phyloP scores from a whole-genome alignment of 1,140 invertebrate genomes.

The Cryptotermes secundus region DNA sequence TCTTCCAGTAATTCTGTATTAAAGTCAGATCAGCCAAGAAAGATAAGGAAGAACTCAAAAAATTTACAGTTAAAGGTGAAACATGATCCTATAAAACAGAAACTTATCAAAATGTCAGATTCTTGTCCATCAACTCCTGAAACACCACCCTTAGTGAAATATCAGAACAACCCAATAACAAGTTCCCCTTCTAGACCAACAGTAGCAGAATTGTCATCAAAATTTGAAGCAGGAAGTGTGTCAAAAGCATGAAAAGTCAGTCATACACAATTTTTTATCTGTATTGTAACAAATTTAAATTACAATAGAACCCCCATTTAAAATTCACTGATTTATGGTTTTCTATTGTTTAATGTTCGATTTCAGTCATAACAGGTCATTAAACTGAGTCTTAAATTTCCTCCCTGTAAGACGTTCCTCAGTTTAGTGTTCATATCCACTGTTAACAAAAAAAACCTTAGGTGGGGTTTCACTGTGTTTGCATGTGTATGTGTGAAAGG shows the following conservation, averaged over 20 bases:
- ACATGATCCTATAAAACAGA: constrained; percentile 9
- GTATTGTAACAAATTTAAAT: no score
- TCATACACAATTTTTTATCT: no score
- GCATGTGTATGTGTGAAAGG: no score
- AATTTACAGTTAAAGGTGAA: constrained; percentile 2
- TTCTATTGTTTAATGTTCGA: no score
- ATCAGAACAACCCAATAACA: not conserved
- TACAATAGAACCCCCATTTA: no score
- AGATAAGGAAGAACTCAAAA: constrained; percentile 19
- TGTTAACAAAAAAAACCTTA: no score
- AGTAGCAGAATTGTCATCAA: not conserved
- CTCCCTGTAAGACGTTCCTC: no score
- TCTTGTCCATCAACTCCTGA: constrained; percentile 21
- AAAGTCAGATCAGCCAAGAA: not conserved
- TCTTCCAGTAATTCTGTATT: not conserved
- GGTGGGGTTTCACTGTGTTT: no score
- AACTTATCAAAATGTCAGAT: constrained; percentile 4
- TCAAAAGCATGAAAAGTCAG: not conserved
- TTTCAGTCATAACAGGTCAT: no score
- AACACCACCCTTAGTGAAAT: constrained; percentile 16
- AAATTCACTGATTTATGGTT: no score
- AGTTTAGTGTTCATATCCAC: no score
- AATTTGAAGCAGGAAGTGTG: not conserved
- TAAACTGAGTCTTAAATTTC: no score
- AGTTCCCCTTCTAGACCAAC: not conserved